Conservation (phyloP, 1,140 invertebrate species). For the Pentalonia nigronervosa region DNA sequence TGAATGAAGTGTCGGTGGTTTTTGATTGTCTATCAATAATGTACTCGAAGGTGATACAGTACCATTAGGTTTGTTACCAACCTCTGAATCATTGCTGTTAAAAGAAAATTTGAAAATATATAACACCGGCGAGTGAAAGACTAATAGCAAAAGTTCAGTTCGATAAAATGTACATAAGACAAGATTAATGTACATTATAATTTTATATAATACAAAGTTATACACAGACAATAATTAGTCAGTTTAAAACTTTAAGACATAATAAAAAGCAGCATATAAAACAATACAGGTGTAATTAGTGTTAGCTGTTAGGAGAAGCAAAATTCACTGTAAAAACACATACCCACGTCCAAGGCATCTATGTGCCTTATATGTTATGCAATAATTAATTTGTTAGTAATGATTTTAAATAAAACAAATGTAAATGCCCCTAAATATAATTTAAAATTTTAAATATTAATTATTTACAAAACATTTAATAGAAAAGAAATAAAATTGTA, state of each 20-base stretch:
- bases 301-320: neutral
- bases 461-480: neutral
- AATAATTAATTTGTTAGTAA: neutral
- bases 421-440: neutral
- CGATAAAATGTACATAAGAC: neutral
- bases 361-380: neutral
- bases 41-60: constrained; percentile 21
- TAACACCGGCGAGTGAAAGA: constrained; percentile 12
- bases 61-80: constrained; percentile 18
- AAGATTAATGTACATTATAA: too few species aligned
- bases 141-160: neutral
- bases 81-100: constrained; percentile 38
- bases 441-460: neutral
- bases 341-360: neutral
- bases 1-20: neutral
- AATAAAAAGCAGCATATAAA: neutral
- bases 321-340: neutral
- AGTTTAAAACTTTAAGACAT: neutral
- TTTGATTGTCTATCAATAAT: constrained; percentile 14
- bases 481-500: neutral
- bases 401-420: neutral
- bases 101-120: constrained; percentile 21
- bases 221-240: too few species aligned
- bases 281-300: neutral
- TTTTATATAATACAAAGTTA: too few species aligned